phyloP scores from a whole-genome alignment of 2,797 vertebrate species.

The Oreochromis grahami region DNA sequence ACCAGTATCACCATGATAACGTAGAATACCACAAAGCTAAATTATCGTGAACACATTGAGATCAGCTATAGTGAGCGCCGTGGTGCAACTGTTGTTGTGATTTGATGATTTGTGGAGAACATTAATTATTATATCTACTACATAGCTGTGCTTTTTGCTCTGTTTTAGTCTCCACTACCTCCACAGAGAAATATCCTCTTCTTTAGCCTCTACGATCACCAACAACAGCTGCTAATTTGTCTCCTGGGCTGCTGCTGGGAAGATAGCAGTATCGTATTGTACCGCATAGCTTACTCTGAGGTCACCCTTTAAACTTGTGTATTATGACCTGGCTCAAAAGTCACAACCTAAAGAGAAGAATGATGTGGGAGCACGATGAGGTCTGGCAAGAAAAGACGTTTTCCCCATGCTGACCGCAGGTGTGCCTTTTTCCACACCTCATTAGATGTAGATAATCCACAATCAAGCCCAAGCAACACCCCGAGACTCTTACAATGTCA shows the following conservation, averaged over 20 bases:
- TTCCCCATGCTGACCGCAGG: background rate
- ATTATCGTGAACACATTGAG: background rate
- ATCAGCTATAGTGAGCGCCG: background rate
- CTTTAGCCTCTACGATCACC: background rate
- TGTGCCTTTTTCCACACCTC: background rate
- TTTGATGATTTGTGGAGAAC: background rate
- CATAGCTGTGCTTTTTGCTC: background rate
- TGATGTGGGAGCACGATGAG: background rate
- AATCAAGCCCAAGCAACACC: background rate
- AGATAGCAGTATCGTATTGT: background rate
- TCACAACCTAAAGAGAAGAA: background rate
- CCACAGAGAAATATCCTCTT: background rate
- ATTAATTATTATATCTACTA: background rate
- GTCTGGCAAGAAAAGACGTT: background rate
- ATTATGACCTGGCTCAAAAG: background rate
- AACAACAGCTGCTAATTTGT: background rate
- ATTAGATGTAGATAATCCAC: background rate
- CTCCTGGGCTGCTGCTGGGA: background rate
- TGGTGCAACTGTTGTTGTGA: background rate
- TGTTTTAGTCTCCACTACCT: background rate
- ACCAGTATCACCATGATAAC: background rate
- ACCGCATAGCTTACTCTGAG: background rate
- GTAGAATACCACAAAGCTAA: background rate
- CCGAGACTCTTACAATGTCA: background rate
- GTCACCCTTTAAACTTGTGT: background rate